Percentiles rank a stretch among this genome's conserved stretches.
Evolutionary conservation across 2,113 vertebrate species (phyloP).

Genomic region (Otus sunia): DNA sequence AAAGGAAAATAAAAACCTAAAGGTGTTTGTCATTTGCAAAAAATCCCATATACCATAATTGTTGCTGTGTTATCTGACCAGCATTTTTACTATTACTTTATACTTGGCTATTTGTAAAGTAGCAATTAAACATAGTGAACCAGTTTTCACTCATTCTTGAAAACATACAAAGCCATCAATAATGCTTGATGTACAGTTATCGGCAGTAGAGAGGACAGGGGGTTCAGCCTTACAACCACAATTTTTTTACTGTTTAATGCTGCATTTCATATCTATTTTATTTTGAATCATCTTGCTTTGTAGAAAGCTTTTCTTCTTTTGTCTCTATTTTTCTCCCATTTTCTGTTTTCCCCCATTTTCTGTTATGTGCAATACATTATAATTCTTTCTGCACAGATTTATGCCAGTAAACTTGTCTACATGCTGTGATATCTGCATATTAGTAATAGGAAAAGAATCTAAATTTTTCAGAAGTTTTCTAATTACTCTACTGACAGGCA

Average conservation of each 20-base stretch:
- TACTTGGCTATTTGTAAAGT: background rate
- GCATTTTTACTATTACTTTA: background rate
- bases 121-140: background rate
- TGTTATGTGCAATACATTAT: background rate
- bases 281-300: background rate
- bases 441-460: background rate
- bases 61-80: background rate
- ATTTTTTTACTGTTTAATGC: background rate
- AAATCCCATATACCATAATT: background rate
- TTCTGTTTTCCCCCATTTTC: background rate
- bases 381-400: background rate
- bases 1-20: background rate
- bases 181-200: background rate
- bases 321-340: background rate
- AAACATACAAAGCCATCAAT: background rate
- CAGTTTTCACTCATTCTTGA: background rate
- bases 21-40: background rate
- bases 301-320: background rate
- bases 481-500: background rate
- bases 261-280: background rate
- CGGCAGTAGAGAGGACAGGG: background rate
- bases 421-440: background rate
- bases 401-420: background rate
- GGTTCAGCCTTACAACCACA: background rate
- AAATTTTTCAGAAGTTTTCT: background rate